These are phyloP conservation scores for Ectemnius cavifrons DNA, from an alignment of 2,888 invertebrate species.

Conservation along the genomic window DNA sequence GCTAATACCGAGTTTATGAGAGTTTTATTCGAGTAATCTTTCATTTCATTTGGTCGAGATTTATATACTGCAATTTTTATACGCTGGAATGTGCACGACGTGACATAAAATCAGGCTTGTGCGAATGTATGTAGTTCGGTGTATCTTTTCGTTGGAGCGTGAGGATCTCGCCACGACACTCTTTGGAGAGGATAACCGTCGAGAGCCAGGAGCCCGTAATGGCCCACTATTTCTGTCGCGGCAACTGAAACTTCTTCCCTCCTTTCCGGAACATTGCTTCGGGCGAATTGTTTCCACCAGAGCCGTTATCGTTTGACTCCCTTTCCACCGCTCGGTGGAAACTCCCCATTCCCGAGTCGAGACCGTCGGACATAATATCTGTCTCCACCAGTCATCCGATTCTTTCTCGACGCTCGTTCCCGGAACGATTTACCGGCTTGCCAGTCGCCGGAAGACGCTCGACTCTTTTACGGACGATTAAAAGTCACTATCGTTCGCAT, in stretches of 20 bases:
- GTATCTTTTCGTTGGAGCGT: constrained; percentile 9
- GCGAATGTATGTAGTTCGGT: background rate
- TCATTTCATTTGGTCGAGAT: background rate
- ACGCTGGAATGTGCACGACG: background rate
- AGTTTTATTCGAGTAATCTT: too few species aligned
- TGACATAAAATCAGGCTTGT: constrained; percentile 32
- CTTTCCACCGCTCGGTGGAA: constrained; percentile 17
- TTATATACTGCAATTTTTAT: too few species aligned
- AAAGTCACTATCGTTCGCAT: constrained; percentile 45
- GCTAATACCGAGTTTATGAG: too few species aligned
- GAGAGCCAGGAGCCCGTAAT: constrained; percentile 46
- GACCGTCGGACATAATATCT: constrained; percentile 49
- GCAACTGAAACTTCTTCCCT: constrained; percentile 60
- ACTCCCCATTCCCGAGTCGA: constrained; percentile 27
- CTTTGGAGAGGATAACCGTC: constrained; percentile 41
- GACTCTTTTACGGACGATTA: constrained; percentile 57
- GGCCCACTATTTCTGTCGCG: constrained; percentile 60
- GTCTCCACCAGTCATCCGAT: constrained; percentile 42
- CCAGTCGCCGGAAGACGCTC: constrained; percentile 18
- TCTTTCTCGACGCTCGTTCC: constrained; percentile 44
- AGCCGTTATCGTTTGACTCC: constrained; percentile 52
- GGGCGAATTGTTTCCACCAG: constrained; percentile 60
- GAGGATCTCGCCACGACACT: constrained; percentile 47
- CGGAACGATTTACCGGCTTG: constrained; percentile 34
- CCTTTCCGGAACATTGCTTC: constrained; percentile 62